Base-by-base conservation (phyloP, 2,113 vertebrate species). In the Psilopogon haemacephalus region DNA sequence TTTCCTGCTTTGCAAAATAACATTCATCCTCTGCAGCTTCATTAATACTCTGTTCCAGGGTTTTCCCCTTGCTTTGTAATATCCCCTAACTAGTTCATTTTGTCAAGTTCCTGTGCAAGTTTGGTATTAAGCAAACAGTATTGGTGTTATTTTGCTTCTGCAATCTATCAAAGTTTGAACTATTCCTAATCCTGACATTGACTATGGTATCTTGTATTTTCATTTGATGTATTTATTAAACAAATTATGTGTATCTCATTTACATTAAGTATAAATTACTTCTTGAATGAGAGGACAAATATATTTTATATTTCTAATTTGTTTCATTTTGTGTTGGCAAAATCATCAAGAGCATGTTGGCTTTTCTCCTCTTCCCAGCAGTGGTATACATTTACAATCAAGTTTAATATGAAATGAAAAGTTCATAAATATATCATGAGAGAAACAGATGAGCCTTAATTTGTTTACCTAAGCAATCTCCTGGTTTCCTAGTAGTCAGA, bases 1-100 rank as follows among this genome's bases (percentile, higher is more conserved):
- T 94, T 95, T 95, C 82, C 88, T 95, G 75, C 85, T 95, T 94
- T 88, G 71, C 37, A 55, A 70, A 85, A 70, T 77, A 78, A 63
- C 48, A 27, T 85, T 88, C 64, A 77, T 82, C 74, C 88, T 91
- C 89, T 89, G 64, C 50, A 71, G 55, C 60, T 88, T 74, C 72
- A 42, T 60, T 86, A 73, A 71, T 82, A 46, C 56, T 71, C 6
- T 95, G 46, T 95, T 91, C 33, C 60, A 92, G 16, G 33, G 19
- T 84, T 92, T 80, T 77, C 33, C 28, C 11, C 9, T 37, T 80
- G 37, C 15, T 90, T 92, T 90, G 90, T 92, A 83, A 79, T 93
- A 88, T 63, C 2, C 7, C 42, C 85, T 79, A 87, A 83, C 55
- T 83, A 85, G 8, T n/a, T 7, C 35, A 26, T 83, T 93, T 95